Base-by-base conservation (phyloP, 2,113 vertebrate genomes). In the Climacteris rufus region DNA sequence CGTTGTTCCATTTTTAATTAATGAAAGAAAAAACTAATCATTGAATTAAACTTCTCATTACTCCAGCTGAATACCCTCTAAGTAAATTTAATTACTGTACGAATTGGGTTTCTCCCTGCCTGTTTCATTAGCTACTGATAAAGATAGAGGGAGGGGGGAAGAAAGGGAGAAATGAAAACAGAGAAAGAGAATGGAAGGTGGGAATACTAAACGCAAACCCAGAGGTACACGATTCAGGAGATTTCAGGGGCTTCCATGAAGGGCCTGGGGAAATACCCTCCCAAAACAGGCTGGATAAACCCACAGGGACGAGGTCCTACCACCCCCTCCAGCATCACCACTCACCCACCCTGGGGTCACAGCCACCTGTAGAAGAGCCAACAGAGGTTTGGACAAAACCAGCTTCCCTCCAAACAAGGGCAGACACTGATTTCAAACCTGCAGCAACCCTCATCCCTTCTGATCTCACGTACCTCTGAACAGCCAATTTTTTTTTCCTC, bases 41-140 rank as follows among this genome's bases (percentile, higher is more conserved):
- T 97, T 98, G 97, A 98, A 98, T 98, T 98, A 98, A 98, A 98
- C 98, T 98, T 98, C 98, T 98, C 97, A 98, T 98, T 98, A 98
- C 97, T 98, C 92, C 97, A 98, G 97, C 97, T 98, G 98, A 98
- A 98, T 98, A 98, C 97, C 97, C 97, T 91, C 98, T 98, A 98
- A 98, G 97, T 98, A 98, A 98, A 98, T 98, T 98, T 98, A 98
- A 98, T 98, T 98, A 98, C 97, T 96, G 96, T 94, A 97, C 44
- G 97, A 97, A 97, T 94, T 96, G 80, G 96, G 97, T 97, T 97
- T 97, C 95, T 98, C 97, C 88, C 94, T 96, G 97, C 94, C 97
- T 98, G 96, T 98, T 98, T 97, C 97, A 97, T 97, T 98, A 98
- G 95, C 92, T 96, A 92, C 97, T 97, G 97, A 97, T 98, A 98